Conservation (phyloP, 1,140 invertebrate species). For the Nymphalis io region DNA sequence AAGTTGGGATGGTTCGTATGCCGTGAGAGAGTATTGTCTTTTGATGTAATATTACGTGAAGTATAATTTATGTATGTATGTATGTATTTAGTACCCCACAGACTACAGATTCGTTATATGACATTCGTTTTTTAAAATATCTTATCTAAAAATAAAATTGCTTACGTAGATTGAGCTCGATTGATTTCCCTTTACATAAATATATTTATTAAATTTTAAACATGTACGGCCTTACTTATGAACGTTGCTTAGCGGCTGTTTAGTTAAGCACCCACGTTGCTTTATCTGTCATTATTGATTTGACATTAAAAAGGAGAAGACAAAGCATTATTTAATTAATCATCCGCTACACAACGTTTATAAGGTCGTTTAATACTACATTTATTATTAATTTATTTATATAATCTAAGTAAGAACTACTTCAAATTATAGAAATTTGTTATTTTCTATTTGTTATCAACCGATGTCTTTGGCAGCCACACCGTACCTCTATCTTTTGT, state of each 20-base stretch:
- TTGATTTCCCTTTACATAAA: not conserved
- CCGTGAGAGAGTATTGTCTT: conserved; percentile 60
- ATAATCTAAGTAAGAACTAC: not conserved
- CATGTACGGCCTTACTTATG: too few species aligned
- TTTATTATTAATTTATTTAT: not conserved
- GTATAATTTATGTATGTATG: conserved; percentile 6
- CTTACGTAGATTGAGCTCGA: not conserved
- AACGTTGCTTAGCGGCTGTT: too few species aligned
- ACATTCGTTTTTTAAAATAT: not conserved
- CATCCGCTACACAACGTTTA: too few species aligned
- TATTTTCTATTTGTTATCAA: conserved; percentile 8
- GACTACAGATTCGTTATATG: too few species aligned
- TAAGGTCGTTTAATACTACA: too few species aligned
- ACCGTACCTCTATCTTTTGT: conserved; percentile 31
- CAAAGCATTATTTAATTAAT: too few species aligned
- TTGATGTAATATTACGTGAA: conserved; percentile 54
- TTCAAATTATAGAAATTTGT: conserved; percentile 5
- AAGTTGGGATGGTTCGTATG: conserved; percentile 60
- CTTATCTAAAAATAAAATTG: not conserved
- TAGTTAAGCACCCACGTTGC: too few species aligned
- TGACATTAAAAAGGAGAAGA: too few species aligned
- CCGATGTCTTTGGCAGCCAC: conserved; percentile 21
- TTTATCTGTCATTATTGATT: too few species aligned
- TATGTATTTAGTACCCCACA: not conserved
- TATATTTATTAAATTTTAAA: too few species aligned